Base-by-base conservation (phyloP, 35 echinoderm and acorn worm species). In the Ophioderma brevispina region DNA sequence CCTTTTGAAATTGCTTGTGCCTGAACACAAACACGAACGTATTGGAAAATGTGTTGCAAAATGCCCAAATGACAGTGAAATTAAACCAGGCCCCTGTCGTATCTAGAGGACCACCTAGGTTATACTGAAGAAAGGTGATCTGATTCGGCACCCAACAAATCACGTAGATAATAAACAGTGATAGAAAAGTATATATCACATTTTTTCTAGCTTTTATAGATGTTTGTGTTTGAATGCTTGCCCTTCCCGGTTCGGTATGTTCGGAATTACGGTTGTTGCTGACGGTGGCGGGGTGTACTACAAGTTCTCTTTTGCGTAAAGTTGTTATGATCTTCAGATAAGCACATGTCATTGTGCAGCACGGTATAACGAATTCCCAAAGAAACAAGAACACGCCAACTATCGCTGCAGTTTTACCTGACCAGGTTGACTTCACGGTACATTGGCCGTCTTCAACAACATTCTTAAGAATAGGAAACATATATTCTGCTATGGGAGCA, bases 331-430 rank as follows among this genome's bases (percentile, higher is more conserved):
- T 97, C 10, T 83, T 76, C 0, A 94, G 36, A 64, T 97, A 97
- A 33, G 95, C 95, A 64, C 78, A 82, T 0, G 85, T 80, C 95
- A 97, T 97, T 77, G 91, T 82, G 1, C 87, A 32, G 37, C 94
- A 89, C 0, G 95, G 95, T 5, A 97, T 42, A 79, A 97, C 93
- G 59, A 94, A 97, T 55, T 97, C 91, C 88, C 92, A 94, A 17
- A 86, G 42, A 82, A 97, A 94, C 14, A 94, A 63, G 11, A 75
- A 46, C 0, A 91, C 76, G 32, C 95, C 95, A 17, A 43, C 89
- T 18, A 91, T 81, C 5, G 84, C 38, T 13, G 92, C 91, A 31
- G 56, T 55, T 0, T 63, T 52, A 31, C 76, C 49, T 35, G 85
- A 39, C 91, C 92, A 97, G 0, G 92, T 81, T 0, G 92, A 34